These are phyloP conservation scores for Tipula unca DNA, from an alignment of 2,888 invertebrate species.

Conservation along the genomic window DNA sequence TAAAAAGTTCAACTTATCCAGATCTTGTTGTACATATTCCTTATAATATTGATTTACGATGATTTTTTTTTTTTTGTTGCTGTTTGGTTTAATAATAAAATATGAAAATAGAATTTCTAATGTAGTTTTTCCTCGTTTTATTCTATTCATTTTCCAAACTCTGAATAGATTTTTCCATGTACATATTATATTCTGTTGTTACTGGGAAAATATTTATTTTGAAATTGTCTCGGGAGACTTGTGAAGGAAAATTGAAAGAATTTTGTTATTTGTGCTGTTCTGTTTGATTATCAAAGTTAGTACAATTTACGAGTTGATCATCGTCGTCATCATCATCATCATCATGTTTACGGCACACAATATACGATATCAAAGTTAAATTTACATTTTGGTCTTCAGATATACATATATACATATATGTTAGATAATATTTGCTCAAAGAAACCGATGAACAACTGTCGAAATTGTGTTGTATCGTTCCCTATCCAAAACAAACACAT, in stretches of 20 bases:
- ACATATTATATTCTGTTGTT: not conserved
- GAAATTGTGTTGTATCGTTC: not conserved
- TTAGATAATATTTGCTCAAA: not conserved
- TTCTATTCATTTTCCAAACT: not conserved
- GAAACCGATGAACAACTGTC: not conserved
- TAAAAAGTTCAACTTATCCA: not conserved
- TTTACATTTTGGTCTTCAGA: not conserved
- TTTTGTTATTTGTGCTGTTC: not conserved
- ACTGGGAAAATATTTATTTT: not conserved
- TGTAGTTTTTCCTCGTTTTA: not conserved
- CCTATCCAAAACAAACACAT: not conserved
- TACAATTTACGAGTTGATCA: not conserved
- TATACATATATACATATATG: not conserved
- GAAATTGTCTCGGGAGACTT: not conserved
- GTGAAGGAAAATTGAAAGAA: not conserved
- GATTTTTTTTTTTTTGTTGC: not conserved
- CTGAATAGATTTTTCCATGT: not conserved
- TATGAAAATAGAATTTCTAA: not conserved
- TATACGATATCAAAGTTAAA: not conserved
- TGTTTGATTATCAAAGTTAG: not conserved
- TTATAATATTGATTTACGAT: not conserved
- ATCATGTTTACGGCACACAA: not conserved
- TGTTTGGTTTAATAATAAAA: not conserved
- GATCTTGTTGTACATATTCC: not conserved
- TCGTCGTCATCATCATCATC: not conserved